Base-by-base conservation (phyloP, 2,113 vertebrate species). In the Turnix velox region DNA sequence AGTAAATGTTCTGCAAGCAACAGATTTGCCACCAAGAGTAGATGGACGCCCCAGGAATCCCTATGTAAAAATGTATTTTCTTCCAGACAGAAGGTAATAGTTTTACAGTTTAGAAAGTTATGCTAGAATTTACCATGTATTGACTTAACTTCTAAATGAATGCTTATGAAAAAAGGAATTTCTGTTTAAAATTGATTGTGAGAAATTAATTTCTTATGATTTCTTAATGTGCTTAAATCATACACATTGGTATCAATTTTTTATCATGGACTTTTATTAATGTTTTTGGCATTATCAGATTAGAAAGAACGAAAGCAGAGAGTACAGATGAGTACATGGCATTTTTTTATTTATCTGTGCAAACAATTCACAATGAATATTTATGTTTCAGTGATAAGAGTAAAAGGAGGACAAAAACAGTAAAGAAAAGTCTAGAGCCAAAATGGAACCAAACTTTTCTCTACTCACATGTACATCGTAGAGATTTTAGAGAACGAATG, bases 51-150 rank as follows among this genome's bases (percentile, higher is more conserved):
- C 99, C 54, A 98, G 99, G 68, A 99, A 99, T 97, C 99, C 99
- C 40, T 99, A 99, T 88, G 99, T 99, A 92, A 99, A 99, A 97
- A 99, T 99, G 99, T 99, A 99, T 97, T 99, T 99, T 97, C 98
- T 99, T 95, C 99, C 99, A 69, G 99, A 99, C 88, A 98, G 98
- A 97, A 98, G 98, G 98, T 98, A 98, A 97, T 95, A 97, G 12
- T 55, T 57, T 55, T 91, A 57, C 14, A 46, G 22, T 46, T 73
- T 22, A 85, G 65, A 94, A 88, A 80, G 79, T 31, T 35, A 9
- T 62, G 9, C 31, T 85, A 5, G 58, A 6, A 39, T 52, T 69
- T 59, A 31, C 17, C 6, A 14, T 46, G 25, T 30, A 37, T 45
- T 59, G 42, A 59, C 46, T 81, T 27, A 55, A 40, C 16, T 62